phyloP scores from a whole-genome alignment of 2,888 invertebrate genomes.

The Diachrysia chrysitis region DNA sequence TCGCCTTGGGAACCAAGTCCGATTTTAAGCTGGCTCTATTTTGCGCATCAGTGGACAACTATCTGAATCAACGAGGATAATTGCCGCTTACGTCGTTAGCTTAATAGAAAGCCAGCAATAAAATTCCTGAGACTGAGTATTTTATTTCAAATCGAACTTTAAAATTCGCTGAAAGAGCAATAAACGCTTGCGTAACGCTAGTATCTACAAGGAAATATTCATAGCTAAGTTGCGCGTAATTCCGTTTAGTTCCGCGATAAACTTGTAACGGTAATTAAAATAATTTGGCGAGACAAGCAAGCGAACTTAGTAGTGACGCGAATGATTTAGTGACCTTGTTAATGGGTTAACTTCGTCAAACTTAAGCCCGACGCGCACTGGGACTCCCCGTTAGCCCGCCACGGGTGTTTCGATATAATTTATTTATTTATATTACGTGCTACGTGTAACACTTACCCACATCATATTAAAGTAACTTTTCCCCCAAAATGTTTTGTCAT shows the following conservation, averaged over 20 bases:
- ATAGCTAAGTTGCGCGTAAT: conserved; percentile 51
- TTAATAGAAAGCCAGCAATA: conserved; percentile 67
- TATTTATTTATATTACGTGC: conserved; percentile 57
- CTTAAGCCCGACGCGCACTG: conserved; percentile 67
- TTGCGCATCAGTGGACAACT: conserved; percentile 84
- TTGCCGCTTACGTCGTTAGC: conserved; percentile 74
- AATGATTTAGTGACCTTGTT: conserved; percentile 84
- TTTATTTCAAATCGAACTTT: conserved; percentile 52
- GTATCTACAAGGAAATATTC: conserved; percentile 48
- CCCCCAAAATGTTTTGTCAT: neutral
- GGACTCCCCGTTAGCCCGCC: conserved; percentile 69
- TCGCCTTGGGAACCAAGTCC: conserved; percentile 83
- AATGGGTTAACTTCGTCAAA: conserved; percentile 83
- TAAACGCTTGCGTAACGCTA: conserved; percentile 36
- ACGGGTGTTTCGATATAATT: conserved; percentile 62
- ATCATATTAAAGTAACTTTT: conserved; percentile 1
- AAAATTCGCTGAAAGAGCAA: conserved; percentile 31
- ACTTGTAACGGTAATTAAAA: conserved; percentile 77
- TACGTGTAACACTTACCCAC: conserved; percentile 18
- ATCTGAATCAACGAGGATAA: conserved; percentile 83
- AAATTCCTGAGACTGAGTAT: conserved; percentile 51
- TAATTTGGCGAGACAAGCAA: conserved; percentile 75
- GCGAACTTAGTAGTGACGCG: conserved; percentile 75
- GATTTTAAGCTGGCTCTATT: conserved; percentile 85
- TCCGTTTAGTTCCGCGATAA: conserved; percentile 62